A percentile compares a stretch with the other conserved stretches of the same genome.
These are phyloP conservation scores for Daubentonia madagascariensis DNA, from an alignment of 2,113 vertebrate genomes.

Conservation along the genomic window DNA sequence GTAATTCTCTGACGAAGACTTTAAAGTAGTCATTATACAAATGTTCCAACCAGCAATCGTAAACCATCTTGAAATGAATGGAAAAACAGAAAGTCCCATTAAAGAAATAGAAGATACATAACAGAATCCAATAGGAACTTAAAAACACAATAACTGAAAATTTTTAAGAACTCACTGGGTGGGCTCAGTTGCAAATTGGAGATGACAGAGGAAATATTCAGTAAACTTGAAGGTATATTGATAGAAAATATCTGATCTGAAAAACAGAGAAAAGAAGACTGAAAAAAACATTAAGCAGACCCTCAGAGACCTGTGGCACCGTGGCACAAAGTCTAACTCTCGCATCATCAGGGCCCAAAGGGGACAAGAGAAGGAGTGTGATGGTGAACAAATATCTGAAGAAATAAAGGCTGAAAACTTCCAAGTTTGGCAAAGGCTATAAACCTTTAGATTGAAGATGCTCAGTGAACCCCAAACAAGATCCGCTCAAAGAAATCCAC, in stretches of 20 bases:
- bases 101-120: not conserved
- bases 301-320: not conserved
- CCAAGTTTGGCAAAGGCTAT: not conserved
- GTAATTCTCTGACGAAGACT: not conserved
- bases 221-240: not conserved
- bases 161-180: not conserved
- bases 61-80: not conserved
- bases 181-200: not conserved
- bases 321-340: not conserved
- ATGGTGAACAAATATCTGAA: not conserved
- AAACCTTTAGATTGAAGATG: not conserved
- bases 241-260: not conserved
- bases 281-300: not conserved
- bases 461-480: not conserved
- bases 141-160: not conserved
- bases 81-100: not conserved
- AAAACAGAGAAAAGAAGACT: not conserved
- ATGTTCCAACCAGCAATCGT: not conserved
- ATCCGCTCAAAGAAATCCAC: not conserved
- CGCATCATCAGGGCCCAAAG: not conserved
- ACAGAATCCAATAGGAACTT: not conserved
- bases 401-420: not conserved
- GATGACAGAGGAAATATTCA: not conserved
- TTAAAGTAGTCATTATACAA: not conserved
- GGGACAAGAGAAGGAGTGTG: not conserved